Evolutionary conservation across 2,797 vertebrate genomes (phyloP).

Genomic region (Pseudomugil gertrudae): DNA sequence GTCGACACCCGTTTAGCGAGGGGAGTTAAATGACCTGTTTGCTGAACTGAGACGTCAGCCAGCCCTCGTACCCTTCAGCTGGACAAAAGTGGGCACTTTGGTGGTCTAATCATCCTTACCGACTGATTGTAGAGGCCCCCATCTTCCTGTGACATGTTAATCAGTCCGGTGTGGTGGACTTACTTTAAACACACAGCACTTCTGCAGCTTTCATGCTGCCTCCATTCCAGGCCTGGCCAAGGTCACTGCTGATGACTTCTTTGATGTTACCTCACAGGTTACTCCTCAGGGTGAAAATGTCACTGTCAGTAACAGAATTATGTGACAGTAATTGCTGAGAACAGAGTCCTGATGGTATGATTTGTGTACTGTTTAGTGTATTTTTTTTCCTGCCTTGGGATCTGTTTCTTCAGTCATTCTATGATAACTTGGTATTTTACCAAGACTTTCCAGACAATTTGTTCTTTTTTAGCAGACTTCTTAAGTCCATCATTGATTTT

Average conservation of each 20-base stretch:
- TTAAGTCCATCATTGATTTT: conserved; percentile 76
- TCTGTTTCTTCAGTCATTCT: conserved; percentile 14
- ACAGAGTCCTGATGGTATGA: conserved; percentile 37
- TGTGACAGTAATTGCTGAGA: conserved; percentile 46
- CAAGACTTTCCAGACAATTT: conserved; percentile 53
- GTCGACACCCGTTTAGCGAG: conserved; percentile 72
- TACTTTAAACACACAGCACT: conserved; percentile 43
- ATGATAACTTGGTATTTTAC: conserved; percentile 30
- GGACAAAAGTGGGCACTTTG: conserved; percentile 40
- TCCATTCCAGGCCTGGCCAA: conserved; percentile 51
- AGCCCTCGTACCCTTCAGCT: conserved; percentile 17
- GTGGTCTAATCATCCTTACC: conserved; percentile 58
- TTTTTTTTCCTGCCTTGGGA: conserved; percentile 1
- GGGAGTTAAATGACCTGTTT: conserved; percentile 62
- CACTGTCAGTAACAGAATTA: conserved; percentile 44
- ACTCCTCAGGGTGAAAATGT: conserved; percentile 55
- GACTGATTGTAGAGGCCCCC: conserved; percentile 60
- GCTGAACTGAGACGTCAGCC: conserved; percentile 34
- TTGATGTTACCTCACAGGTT: conserved; percentile 66
- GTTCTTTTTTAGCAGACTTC: conserved; percentile 57
- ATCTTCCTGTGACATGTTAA: conserved; percentile 69
- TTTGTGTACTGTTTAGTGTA: conserved; percentile 12
- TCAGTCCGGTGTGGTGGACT: conserved; percentile 61
- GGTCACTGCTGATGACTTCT: conserved; percentile 59
- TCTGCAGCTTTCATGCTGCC: conserved; percentile 63